These are phyloP conservation scores for Enteromius unitaeniatus DNA, from an alignment of 2,797 vertebrate species.

Conservation along the genomic window DNA sequence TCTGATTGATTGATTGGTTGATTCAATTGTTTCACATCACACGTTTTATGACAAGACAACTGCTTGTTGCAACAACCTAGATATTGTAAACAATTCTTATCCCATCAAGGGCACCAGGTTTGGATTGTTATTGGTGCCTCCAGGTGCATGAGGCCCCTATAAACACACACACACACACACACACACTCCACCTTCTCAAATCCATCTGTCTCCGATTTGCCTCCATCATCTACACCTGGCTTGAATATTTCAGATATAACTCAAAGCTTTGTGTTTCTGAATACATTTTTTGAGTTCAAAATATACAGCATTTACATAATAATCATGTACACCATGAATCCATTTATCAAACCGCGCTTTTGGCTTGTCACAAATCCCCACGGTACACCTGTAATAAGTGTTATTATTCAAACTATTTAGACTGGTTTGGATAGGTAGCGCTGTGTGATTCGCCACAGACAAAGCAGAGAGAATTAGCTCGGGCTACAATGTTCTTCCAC, in stretches of 20 bases:
- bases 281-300: not conserved
- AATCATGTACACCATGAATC: no score
- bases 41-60: not conserved
- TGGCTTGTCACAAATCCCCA: no score
- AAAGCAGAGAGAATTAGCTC: no score
- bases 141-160: not conserved
- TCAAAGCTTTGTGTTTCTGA: constrained; percentile 27
- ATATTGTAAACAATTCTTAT: not conserved
- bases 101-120: not conserved
- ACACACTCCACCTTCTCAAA: not conserved
- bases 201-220: not conserved
- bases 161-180: constrained; percentile 22
- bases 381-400: no score
- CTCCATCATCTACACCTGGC: constrained; percentile 6
- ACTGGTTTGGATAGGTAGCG: no score
- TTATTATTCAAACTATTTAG: no score
- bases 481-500: no score
- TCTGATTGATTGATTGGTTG: not conserved
- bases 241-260: constrained; percentile 21
- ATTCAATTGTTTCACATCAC: not conserved
- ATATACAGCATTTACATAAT: no score
- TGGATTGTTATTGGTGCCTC: not conserved
- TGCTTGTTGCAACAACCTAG: not conserved
- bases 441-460: no score
- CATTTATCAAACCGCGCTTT: no score